A percentile compares a stretch with the other conserved stretches of the same genome.
phyloP scores from a whole-genome alignment of 2,113 vertebrate species.

The Nycticebus coucang region DNA sequence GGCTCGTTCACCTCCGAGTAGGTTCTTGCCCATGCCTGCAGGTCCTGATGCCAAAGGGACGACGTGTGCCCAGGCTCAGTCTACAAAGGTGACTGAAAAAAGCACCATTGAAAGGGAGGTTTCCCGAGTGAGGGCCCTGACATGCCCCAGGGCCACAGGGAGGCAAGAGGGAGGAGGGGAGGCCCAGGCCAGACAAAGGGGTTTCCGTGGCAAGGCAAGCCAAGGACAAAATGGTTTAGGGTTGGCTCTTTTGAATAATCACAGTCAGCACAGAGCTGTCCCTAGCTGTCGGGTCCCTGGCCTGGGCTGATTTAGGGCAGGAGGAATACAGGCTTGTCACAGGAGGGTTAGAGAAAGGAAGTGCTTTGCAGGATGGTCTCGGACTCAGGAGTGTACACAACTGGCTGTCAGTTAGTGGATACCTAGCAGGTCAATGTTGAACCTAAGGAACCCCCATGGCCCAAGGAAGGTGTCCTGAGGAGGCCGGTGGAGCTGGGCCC shows the following conservation, averaged over 20 bases:
- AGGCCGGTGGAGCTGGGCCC: accelerated
- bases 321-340: no score
- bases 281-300: accelerated
- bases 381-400: accelerated
- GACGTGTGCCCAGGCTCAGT: accelerated
- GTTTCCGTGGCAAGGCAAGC: accelerated
- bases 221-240: accelerated
- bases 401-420: background rate
- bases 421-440: accelerated
- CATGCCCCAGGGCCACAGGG: background rate
- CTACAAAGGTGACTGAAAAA: background rate
- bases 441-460: no score
- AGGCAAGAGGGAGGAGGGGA: accelerated
- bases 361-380: background rate
- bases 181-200: no score
- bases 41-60: accelerated
- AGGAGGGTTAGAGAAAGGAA: background rate
- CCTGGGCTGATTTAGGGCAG: background rate
- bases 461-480: no score
- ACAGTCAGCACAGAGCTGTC: background rate
- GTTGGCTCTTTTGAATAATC: accelerated
- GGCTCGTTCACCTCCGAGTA: accelerated
- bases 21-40: background rate
- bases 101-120: background rate
- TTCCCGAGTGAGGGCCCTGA: background rate